Percentiles rank a stretch among this genome's conserved stretches.
phyloP scores from a whole-genome alignment of 2,888 invertebrate species.

The Cheilosia scutellata region DNA sequence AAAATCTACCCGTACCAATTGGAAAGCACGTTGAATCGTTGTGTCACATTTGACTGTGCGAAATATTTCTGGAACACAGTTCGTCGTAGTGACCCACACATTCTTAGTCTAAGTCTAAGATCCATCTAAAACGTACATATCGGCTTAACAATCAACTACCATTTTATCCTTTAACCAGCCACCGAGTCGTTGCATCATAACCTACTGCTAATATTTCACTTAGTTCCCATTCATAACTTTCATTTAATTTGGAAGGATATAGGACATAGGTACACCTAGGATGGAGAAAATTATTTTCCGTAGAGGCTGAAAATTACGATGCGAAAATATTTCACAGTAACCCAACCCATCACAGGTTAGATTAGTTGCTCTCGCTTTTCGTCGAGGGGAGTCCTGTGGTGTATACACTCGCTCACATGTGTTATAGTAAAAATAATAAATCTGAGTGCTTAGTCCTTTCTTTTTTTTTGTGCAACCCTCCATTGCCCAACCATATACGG shows the following conservation, averaged over 20 bases:
- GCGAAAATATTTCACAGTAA: constrained; percentile 64
- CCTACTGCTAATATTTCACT: constrained; percentile 51
- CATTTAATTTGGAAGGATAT: constrained; percentile 47
- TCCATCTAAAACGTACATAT: no score
- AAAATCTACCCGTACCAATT: no score
- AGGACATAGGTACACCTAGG: neutral
- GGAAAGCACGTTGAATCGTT: no score
- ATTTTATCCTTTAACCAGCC: no score
- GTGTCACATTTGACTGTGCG: no score
- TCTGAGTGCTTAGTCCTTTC: constrained; percentile 63
- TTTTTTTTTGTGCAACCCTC: constrained; percentile 14
- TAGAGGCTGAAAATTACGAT: constrained; percentile 56
- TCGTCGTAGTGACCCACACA: no score
- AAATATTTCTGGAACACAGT: no score
- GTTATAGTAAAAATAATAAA: constrained; percentile 62
- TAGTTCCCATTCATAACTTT: constrained; percentile 55
- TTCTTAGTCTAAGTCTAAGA: no score
- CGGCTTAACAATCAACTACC: no score
- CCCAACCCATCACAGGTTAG: constrained; percentile 5
- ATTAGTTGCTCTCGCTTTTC: constrained; percentile 17
- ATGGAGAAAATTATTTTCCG: constrained; percentile 47
- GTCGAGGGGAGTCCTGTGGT: constrained; percentile 33
- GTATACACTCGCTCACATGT: constrained; percentile 16
- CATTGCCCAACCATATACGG: neutral
- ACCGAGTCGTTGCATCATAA: neutral